Base-by-base conservation (phyloP, 30 jellyfish, hydroid and myxozoan species). In the Rhopilema esculentum region DNA sequence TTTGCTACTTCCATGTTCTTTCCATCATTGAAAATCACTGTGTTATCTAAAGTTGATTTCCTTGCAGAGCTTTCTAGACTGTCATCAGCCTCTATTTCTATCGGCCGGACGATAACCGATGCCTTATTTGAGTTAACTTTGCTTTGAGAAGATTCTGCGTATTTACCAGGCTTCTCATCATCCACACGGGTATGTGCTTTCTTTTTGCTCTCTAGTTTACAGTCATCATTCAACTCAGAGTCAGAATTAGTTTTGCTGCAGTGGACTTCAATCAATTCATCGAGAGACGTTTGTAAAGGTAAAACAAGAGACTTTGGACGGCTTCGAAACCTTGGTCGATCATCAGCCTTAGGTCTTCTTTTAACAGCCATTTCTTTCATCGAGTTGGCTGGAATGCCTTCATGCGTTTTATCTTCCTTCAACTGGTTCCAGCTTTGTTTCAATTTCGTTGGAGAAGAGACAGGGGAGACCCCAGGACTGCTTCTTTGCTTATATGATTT, bases 391-490 rank as follows among this genome's bases (percentile, higher is more conserved):
- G 23, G 50, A 27, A 19, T 51, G 49, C 69, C 67, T 26, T 25
- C 40, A 16, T 18, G 23, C 48, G 26, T 7, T 32, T 66, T 70
- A 15, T 30, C 70, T 22, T 81, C 91, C 27, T 33, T 68, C 66
- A 27, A 76, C 12, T 24, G 68, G 26, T 73, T 72, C 81, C 29
- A 66, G 28, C 50, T 21, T 8, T 22, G 24, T n/a, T 49, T 70
- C 4, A 53, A 22, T 69, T 49, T 68, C 0, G 80, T 57, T 26
- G 91, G 91, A 23, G 91, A 83, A 26, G 91, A 18, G 19, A 83
- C 91, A 7, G 91, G 91, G 6, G 91, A 83, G 8, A 83, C 80
- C 4, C 79, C 91, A 0, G 91, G 91, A 51, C 91, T 83, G 27
- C 57, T 67, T 75, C 40, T 49, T 19, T 40, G 65, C 22, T n/a